phyloP scores from a whole-genome alignment of 2,113 vertebrate species.

The Arenaria interpres region DNA sequence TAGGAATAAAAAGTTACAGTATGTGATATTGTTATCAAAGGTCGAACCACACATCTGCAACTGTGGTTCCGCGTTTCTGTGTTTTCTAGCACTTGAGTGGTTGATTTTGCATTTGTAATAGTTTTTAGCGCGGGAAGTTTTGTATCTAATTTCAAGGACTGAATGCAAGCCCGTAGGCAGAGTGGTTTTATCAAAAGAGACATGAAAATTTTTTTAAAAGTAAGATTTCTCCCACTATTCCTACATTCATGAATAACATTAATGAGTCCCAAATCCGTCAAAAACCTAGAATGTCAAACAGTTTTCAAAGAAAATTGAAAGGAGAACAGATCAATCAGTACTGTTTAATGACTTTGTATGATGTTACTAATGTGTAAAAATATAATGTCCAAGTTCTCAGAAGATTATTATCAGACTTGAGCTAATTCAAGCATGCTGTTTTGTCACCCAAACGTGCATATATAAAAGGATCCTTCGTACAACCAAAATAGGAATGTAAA shows the following conservation, averaged over 20 bases:
- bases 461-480: not conserved
- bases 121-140: not conserved
- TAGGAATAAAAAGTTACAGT: not conserved
- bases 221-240: not conserved
- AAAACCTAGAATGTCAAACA: not conserved
- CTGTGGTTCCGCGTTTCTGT: not conserved
- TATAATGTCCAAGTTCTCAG: not conserved
- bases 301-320: not conserved
- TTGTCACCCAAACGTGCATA: not conserved
- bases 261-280: not conserved
- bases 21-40: not conserved
- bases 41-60: not conserved
- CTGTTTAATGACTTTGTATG: not conserved
- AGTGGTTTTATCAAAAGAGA: not conserved
- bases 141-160: not conserved
- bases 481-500: not conserved
- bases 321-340: not conserved
- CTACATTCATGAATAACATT: not conserved
- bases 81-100: not conserved
- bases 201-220: not conserved
- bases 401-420: not conserved
- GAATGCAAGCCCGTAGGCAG: not conserved
- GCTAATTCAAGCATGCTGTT: not conserved
- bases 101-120: not conserved
- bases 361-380: not conserved